Percentiles rank a stretch among this genome's conserved stretches.
These are phyloP conservation scores for Elephantulus edwardii DNA, from an alignment of 2,113 vertebrate genomes.

Conservation along the genomic window DNA sequence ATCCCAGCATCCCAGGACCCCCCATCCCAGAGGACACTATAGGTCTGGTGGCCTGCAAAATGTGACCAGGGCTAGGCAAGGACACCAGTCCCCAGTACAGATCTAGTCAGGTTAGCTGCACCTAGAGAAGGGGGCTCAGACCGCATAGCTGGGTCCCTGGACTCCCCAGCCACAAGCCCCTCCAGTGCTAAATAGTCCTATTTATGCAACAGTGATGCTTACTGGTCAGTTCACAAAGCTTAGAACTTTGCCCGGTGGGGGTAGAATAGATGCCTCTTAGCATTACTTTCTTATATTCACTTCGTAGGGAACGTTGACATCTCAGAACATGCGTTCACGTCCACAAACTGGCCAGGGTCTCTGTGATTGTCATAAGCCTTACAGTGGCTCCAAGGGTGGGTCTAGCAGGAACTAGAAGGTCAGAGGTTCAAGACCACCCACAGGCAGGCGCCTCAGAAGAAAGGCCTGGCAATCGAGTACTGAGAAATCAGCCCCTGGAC, in stretches of 20 bases:
- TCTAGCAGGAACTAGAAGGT: not conserved
- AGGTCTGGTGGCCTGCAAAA: not conserved
- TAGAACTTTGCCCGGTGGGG: not conserved
- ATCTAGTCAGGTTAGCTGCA: not conserved
- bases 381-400: not conserved
- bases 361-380: rapidly evolving
- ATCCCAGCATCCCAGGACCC: not conserved
- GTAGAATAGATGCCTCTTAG: not conserved
- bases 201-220: not conserved
- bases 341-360: too few species aligned
- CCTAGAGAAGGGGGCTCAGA: not conserved
- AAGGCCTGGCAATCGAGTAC: too few species aligned
- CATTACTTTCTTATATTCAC: not conserved
- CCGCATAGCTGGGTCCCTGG: not conserved
- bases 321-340: not conserved
- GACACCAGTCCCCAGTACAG: not conserved
- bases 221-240: not conserved
- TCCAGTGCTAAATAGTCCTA: rapidly evolving
- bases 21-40: not conserved
- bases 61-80: not conserved
- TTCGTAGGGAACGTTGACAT: not conserved
- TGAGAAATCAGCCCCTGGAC: too few species aligned
- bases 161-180: too few species aligned
- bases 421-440: too few species aligned
- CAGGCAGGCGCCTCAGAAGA: too few species aligned